Percentiles rank a stretch among this genome's conserved stretches.
These are phyloP conservation scores for Rynchops niger DNA, from an alignment of 2,113 vertebrate species.

Conservation along the genomic window DNA sequence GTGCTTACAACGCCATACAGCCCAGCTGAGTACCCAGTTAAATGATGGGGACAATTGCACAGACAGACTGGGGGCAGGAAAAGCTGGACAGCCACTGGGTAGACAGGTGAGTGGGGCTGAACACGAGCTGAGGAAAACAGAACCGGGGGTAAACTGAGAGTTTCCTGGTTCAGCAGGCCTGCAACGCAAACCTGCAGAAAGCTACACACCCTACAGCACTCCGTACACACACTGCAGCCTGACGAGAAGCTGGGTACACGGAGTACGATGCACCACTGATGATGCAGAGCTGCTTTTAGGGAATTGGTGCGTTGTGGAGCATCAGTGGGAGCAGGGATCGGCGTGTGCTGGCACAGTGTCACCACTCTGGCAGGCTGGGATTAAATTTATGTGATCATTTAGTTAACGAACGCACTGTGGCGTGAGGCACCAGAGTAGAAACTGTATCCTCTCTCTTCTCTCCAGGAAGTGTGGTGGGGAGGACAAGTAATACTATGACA, in stretches of 20 bases:
- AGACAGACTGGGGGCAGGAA: not conserved
- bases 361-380: not conserved
- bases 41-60: not conserved
- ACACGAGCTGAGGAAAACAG: not conserved
- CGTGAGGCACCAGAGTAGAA: not conserved
- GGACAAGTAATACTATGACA: not conserved
- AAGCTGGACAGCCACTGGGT: not conserved
- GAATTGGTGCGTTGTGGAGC: not conserved
- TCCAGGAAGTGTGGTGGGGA: not conserved
- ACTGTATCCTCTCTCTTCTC: not conserved
- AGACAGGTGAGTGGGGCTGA: not conserved
- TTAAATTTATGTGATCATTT: not conserved
- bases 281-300: not conserved
- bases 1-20: not conserved
- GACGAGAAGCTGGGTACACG: rapidly evolving
- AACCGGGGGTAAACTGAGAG: not conserved
- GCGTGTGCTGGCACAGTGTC: not conserved
- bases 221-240: not conserved
- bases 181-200: not conserved
- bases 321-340: not conserved
- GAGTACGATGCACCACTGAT: rapidly evolving
- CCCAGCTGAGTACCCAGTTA: not conserved
- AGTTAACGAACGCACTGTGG: not conserved
- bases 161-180: not conserved
- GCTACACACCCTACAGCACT: not conserved